These are phyloP conservation scores for Pseudotriccus pelzelni DNA, from an alignment of 2,797 vertebrate species.

Conservation along the genomic window DNA sequence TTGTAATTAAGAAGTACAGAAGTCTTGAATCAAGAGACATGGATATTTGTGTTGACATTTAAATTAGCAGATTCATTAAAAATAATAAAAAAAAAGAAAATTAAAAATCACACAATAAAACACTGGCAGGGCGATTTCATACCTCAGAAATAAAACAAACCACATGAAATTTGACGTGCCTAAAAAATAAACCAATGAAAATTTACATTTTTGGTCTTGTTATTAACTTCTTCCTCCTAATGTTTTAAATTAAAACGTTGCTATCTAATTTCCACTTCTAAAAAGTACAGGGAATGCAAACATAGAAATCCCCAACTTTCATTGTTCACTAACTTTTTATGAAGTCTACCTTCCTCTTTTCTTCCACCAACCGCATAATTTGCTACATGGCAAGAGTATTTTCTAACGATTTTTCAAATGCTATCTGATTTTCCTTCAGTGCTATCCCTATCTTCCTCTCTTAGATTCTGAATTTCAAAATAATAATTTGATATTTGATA, in stretches of 20 bases:
- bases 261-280: background rate
- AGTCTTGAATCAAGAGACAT: background rate
- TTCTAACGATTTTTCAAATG: background rate
- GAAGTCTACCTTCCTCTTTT: background rate
- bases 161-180: background rate
- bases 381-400: background rate
- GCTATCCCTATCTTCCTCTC: fast-evolving
- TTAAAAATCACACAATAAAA: background rate
- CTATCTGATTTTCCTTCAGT: background rate
- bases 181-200: background rate
- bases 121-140: background rate
- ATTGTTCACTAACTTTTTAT: background rate
- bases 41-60: background rate
- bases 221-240: background rate
- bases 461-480: background rate
- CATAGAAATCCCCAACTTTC: background rate
- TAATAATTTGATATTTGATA: background rate
- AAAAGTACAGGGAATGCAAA: background rate
- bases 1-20: conserved; percentile 4
- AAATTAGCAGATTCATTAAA: background rate
- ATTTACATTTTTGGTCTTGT: background rate
- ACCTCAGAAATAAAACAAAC: background rate
- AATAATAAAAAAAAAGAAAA: background rate
- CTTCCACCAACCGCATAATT: background rate
- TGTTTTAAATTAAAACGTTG: background rate